These are phyloP conservation scores for Macrosoma leucophasiata DNA, from an alignment of 2,888 invertebrate genomes.

Conservation along the genomic window DNA sequence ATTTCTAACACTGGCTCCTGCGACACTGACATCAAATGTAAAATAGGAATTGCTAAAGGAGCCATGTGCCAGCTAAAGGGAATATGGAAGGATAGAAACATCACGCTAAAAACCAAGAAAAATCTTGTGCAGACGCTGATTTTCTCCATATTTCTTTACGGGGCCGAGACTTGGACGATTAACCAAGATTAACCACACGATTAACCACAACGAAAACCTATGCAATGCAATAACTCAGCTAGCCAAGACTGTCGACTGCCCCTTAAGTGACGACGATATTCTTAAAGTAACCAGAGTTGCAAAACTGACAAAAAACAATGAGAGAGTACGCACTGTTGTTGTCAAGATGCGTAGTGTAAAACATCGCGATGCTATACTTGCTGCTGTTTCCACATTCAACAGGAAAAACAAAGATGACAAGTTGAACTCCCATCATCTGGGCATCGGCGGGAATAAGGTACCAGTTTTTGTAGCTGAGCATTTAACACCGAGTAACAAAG, in stretches of 20 bases:
- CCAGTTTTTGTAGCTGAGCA: conserved; percentile 27
- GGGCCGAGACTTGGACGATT: too few species aligned
- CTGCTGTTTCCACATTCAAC: conserved; percentile 19
- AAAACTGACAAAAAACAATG: conserved; percentile 16
- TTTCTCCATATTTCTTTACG: too few species aligned
- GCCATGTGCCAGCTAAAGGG: too few species aligned
- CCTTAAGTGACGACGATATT: conserved; percentile 13
- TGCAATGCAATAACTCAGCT: conserved; percentile 13
- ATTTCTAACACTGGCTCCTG: too few species aligned
- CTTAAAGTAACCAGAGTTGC: conserved; percentile 23
- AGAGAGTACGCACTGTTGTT: conserved; percentile 21
- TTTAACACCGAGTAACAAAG: conserved; percentile 24
- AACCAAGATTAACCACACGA: too few species aligned
- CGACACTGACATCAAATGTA: too few species aligned
- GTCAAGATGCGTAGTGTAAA: conserved; percentile 21
- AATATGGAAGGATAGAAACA: too few species aligned
- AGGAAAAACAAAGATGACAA: conserved; percentile 19
- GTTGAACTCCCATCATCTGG: conserved; percentile 22
- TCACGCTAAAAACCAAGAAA: too few species aligned
- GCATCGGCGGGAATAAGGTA: conserved; percentile 17
- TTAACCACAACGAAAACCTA: too few species aligned
- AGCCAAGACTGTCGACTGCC: conserved; percentile 12
- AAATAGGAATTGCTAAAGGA: too few species aligned
- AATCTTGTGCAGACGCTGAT: too few species aligned
- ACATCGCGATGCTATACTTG: conserved; percentile 19